Evolutionary conservation across 2,888 invertebrate species (phyloP).

Genomic region (Drosophila limbata): DNA sequence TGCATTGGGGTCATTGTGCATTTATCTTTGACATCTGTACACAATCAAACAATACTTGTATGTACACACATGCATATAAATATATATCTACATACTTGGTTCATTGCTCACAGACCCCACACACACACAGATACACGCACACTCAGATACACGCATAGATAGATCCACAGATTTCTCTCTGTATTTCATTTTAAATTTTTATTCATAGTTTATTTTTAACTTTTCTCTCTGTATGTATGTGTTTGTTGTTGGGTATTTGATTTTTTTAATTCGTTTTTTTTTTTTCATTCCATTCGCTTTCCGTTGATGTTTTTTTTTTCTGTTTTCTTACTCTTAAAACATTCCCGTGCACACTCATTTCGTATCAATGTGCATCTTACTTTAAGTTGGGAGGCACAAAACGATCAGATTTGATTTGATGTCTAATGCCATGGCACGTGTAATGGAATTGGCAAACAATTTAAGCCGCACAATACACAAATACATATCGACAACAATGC

Average conservation of each 20-base stretch:
- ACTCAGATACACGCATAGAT: conserved; percentile 4
- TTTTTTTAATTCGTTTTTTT: conserved; percentile 12
- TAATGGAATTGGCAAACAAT: conserved; percentile 47
- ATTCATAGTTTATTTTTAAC: conserved; percentile 83
- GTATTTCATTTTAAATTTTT: conserved; percentile 57
- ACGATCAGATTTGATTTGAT: conserved; percentile 19
- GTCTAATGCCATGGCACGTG: conserved; percentile 37
- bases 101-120: conserved; percentile 41
- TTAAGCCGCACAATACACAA: conserved; percentile 31
- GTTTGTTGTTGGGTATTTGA: conserved; percentile 23
- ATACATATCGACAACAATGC: conserved; percentile 17
- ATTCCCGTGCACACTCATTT: conserved; percentile 38
- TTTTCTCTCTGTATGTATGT: conserved; percentile 68
- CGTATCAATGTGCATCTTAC: conserved; percentile 46
- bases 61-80: conserved; percentile 8
- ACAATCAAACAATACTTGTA: conserved; percentile 25
- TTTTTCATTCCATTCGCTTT: conserved; percentile 49
- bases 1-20: conserved; percentile 61
- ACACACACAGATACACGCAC: conserved; percentile 21
- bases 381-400: conserved; percentile 14
- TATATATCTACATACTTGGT: conserved; percentile 20
- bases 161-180: conserved; percentile 62
- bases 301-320: conserved; percentile 20
- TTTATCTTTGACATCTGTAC: conserved; percentile 58
- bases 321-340: conserved; percentile 3